Evolutionary conservation across 37 sponge, comb jelly and placozoan genomes (phyloP), one percentile per base, ranked within the genome.

Genomic region (Geodia barretti): DNA sequence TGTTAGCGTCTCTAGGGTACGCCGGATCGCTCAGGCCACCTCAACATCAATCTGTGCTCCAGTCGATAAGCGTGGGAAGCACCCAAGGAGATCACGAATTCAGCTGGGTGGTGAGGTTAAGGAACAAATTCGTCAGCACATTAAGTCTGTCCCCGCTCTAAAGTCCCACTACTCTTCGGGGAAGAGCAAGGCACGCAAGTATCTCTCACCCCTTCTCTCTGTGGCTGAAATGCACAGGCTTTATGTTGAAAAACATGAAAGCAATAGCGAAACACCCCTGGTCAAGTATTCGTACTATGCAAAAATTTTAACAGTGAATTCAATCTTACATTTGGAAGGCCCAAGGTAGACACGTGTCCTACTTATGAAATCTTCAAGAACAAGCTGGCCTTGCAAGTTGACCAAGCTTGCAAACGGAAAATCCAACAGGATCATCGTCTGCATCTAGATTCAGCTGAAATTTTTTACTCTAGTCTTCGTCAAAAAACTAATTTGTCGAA

Each of bases 171-270:
- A 73, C 28, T 73, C 73, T 19, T 33, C 35, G 32, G 32, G 31
- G 35, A 40, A 73, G n/a, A 39, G 20, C 7, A 40, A 73, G 41
- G 14, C n/a, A 25, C 73, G 73, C 39, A 33, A 37, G 14, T 73
- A 38, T 35, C 41, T 73, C 1, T 73, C 73, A 1, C 73, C 73
- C 26, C 14, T 4, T 1, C 54, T 73, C 24, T 43, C 42, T 7
- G 42, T 73, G 21, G 73, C 73, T 43, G 73, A 73, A 39, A 73
- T 73, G 73, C 73, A 73, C 34, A 24, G 73, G 2, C 42, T 73
- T 3, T 73, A 73, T 39, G 4, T 39, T 2, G 2, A 73, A 29
- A 73, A 42, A 26, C 39, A 39, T 39, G 34, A 68, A 68, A 23
- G 30, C 5, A 14, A 47, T 47, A 14, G 24, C 20, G 29, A 68